These are phyloP conservation scores for Ophthalmolycus amberensis DNA, from an alignment of 2,113 vertebrate genomes.

Conservation along the genomic window DNA sequence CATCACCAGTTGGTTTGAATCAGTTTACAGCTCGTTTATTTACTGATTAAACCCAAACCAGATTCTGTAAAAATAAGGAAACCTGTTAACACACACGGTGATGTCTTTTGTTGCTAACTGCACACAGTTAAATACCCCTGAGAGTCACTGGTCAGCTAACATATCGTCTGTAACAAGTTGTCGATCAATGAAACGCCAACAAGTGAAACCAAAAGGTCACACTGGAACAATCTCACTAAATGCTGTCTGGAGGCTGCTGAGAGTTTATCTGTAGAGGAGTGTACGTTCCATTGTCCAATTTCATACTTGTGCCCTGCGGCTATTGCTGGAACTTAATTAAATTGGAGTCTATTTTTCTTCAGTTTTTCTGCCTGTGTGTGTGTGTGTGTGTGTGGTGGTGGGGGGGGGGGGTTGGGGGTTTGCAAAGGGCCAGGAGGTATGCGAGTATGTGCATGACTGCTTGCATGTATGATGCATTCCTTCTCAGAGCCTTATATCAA, in stretches of 20 bases:
- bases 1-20: neutral
- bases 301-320: conserved; percentile 37
- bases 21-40: neutral
- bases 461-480: conserved; percentile 32
- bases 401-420: conserved; percentile 24
- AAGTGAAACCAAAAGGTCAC: conserved; percentile 36
- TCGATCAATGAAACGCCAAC: conserved; percentile 18
- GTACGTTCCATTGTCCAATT: conserved; percentile 67
- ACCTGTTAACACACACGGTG: neutral
- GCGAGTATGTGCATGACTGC: conserved; percentile 7
- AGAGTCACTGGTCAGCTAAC: conserved; percentile 8
- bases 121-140: neutral
- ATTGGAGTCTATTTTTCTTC: conserved; percentile 53
- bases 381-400: neutral
- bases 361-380: conserved; percentile 18
- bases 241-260: conserved; percentile 8
- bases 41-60: neutral
- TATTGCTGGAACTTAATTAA: conserved; percentile 52
- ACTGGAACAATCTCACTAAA: conserved; percentile 14
- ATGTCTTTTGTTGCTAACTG: neutral
- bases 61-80: neutral
- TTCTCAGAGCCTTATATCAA: conserved; percentile 30
- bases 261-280: conserved; percentile 56
- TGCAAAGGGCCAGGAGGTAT: conserved; percentile 7
- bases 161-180: conserved; percentile 25